These are phyloP conservation scores for Drosophila macrospina DNA, from an alignment of 2,888 invertebrate species.

Conservation along the genomic window DNA sequence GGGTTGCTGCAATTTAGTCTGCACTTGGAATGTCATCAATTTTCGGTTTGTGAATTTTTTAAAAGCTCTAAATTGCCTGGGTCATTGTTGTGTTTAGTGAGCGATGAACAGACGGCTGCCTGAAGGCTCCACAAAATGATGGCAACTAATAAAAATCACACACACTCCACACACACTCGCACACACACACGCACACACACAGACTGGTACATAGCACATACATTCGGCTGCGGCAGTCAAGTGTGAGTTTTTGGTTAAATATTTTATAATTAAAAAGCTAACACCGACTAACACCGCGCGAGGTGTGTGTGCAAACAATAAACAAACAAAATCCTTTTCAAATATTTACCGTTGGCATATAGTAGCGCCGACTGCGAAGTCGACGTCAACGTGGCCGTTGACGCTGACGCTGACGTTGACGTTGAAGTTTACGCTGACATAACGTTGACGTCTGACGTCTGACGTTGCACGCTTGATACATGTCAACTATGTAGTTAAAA, in stretches of 20 bases:
- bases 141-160: constrained; percentile 56
- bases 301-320: constrained; percentile 84
- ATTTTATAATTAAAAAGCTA: constrained; percentile 85
- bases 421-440: constrained; percentile 31
- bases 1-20: background rate
- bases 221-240: constrained; percentile 51
- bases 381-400: constrained; percentile 30
- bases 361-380: constrained; percentile 66
- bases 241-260: constrained; percentile 83
- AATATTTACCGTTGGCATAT: constrained; percentile 83
- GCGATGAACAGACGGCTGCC: constrained; percentile 58
- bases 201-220: constrained; percentile 23
- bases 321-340: constrained; percentile 84
- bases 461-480: constrained; percentile 21
- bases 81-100: constrained; percentile 77
- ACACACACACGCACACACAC: constrained; percentile 42
- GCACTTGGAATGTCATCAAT: constrained; percentile 68
- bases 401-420: constrained; percentile 39
- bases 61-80: constrained; percentile 73
- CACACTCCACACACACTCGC: constrained; percentile 41
- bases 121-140: constrained; percentile 49
- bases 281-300: constrained; percentile 82
- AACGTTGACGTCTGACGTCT: constrained; percentile 10
- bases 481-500: constrained; percentile 60
- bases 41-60: constrained; percentile 74